phyloP scores from a whole-genome alignment of 2,113 vertebrate genomes.

The Plecotus auritus region DNA sequence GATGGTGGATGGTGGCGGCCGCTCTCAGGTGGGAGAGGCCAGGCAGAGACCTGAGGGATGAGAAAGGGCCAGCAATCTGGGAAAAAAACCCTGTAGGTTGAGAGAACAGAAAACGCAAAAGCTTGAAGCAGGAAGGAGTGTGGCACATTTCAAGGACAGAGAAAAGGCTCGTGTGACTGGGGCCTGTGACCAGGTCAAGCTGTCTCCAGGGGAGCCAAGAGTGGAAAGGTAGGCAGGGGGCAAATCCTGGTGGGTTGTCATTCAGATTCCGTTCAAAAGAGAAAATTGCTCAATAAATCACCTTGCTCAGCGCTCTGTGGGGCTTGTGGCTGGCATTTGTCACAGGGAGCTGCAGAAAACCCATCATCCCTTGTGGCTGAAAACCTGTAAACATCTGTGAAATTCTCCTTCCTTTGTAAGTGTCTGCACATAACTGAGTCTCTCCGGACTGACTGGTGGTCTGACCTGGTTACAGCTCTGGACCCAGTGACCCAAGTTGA shows the following conservation, averaged over 20 bases:
- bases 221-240: neutral
- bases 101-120: neutral
- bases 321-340: neutral
- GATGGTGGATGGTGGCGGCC: too few relatives aligned
- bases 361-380: neutral
- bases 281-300: neutral
- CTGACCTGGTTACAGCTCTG: neutral
- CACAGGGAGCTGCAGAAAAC: neutral
- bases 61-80: neutral
- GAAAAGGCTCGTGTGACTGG: neutral
- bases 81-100: neutral
- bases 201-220: rapidly evolving
- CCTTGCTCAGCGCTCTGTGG: too few relatives aligned
- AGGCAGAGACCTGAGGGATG: neutral
- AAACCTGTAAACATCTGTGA: neutral
- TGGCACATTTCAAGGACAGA: neutral
- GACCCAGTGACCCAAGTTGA: rapidly evolving
- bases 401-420: neutral
- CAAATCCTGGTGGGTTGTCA: neutral
- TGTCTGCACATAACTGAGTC: rapidly evolving
- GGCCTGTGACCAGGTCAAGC: rapidly evolving
- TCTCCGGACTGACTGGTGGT: rapidly evolving
- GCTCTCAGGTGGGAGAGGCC: rapidly evolving
- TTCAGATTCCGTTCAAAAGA: neutral
- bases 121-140: neutral